A percentile compares a stretch with the other conserved stretches of the same genome.
Evolutionary conservation across 2,888 invertebrate species (phyloP).

Genomic region (Drosophila kanekoi): DNA sequence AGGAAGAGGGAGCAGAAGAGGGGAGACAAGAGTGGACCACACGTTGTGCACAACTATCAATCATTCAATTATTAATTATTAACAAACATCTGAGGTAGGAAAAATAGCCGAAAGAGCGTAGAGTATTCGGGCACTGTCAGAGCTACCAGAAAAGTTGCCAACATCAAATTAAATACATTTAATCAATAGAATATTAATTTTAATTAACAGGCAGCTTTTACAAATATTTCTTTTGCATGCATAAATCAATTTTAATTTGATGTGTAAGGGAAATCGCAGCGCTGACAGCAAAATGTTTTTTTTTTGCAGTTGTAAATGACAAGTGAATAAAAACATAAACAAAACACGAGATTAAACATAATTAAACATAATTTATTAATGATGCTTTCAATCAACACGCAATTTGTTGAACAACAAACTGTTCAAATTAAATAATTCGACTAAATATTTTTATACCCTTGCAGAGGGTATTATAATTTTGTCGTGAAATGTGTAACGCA

Average conservation of each 20-base stretch:
- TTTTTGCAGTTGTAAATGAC: slow-evolving; percentile 35
- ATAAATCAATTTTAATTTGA: slow-evolving; percentile 42
- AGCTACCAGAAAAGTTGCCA: slow-evolving; percentile 38
- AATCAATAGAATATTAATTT: slow-evolving; percentile 49
- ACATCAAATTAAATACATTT: slow-evolving; percentile 39
- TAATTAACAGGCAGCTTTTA: slow-evolving; percentile 40
- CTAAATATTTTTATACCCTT: slow-evolving; percentile 12
- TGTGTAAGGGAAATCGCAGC: slow-evolving; percentile 2
- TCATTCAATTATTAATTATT: slow-evolving; percentile 52
- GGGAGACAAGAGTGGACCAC: slow-evolving; percentile 34
- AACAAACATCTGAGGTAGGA: slow-evolving; percentile 24
- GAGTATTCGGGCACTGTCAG: neutral
- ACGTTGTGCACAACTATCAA: slow-evolving; percentile 52
- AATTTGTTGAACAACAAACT: slow-evolving; percentile 36
- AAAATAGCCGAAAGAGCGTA: slow-evolving; percentile 1
- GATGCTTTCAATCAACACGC: slow-evolving; percentile 46
- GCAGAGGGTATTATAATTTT: no score
- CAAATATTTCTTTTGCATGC: slow-evolving; percentile 6
- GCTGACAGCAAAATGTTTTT: slow-evolving; percentile 16
- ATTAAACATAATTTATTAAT: slow-evolving; percentile 31
- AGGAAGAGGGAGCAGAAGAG: neutral
- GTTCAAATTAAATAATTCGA: slow-evolving; percentile 26
- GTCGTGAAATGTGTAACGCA: no score
- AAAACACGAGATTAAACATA: neutral
- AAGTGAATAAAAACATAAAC: slow-evolving; percentile 7